Evolutionary conservation across 2,113 vertebrate species (phyloP).

Genomic region (Petrocephalus zakoni): DNA sequence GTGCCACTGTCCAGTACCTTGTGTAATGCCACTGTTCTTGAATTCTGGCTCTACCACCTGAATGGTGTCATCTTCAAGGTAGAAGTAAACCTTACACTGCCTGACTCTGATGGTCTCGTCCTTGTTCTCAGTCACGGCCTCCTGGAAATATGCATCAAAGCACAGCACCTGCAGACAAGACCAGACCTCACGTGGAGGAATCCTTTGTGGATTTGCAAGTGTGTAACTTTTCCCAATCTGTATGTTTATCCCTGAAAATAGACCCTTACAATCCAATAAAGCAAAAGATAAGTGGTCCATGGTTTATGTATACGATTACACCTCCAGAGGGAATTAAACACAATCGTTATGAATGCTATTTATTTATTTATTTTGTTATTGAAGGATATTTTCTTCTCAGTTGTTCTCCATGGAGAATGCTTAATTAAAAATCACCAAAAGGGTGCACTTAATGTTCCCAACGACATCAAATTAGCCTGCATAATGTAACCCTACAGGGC

Average conservation of each 20-base stretch:
- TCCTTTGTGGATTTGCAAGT: background rate
- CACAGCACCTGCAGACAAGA: constrained; percentile 66
- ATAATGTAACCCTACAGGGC: background rate
- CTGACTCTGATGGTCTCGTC: constrained; percentile 73
- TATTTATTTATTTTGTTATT: too few species aligned
- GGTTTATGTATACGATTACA: background rate
- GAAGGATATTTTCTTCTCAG: background rate
- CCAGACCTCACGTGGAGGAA: background rate
- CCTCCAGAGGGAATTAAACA: background rate
- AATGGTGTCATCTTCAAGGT: constrained; percentile 85
- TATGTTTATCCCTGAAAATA: background rate
- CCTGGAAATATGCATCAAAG: constrained; percentile 82
- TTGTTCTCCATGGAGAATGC: background rate
- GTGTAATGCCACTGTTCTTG: constrained; percentile 78
- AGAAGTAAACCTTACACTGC: constrained; percentile 83
- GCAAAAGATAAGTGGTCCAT: background rate
- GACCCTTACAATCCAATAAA: background rate
- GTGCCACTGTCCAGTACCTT: constrained; percentile 64
- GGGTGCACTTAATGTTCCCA: background rate
- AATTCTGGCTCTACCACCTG: constrained; percentile 76
- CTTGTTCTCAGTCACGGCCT: constrained; percentile 62
- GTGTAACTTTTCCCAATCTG: background rate
- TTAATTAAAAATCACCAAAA: background rate
- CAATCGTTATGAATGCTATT: background rate
- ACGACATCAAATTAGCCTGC: background rate